Conservation (phyloP, 2,888 invertebrate species). For the Calliphora vomitoria region DNA sequence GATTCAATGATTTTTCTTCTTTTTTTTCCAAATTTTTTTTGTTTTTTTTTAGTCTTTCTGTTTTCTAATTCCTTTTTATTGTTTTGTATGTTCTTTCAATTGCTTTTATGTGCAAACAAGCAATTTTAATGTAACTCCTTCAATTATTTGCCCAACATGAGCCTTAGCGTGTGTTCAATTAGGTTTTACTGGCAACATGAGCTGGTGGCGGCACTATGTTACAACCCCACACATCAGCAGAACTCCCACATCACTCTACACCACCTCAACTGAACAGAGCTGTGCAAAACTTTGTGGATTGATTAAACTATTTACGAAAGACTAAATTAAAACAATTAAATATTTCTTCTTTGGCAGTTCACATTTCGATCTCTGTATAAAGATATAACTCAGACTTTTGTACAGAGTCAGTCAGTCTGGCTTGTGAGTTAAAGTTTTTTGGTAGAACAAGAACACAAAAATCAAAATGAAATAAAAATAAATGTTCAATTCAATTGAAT, state of each 20-base stretch:
- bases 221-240: constrained; percentile 31
- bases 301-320: constrained; percentile 31
- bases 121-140: constrained; percentile 71
- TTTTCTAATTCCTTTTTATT: constrained; percentile 80
- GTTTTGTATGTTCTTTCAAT: constrained; percentile 80
- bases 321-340: constrained; percentile 49
- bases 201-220: constrained; percentile 53
- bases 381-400: constrained; percentile 16
- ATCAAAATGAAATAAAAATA: not conserved
- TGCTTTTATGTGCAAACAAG: constrained; percentile 79
- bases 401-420: not conserved
- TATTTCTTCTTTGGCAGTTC: constrained; percentile 26
- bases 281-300: constrained; percentile 30
- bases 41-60: constrained; percentile 25
- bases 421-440: constrained; percentile 19
- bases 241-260: no score
- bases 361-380: constrained; percentile 1
- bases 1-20: constrained; percentile 82
- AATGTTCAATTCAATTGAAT: constrained; percentile 42
- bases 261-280: not conserved
- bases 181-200: constrained; percentile 47
- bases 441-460: not conserved
- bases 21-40: constrained; percentile 41
- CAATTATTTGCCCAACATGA: constrained; percentile 63
- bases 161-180: constrained; percentile 65